phyloP scores from a whole-genome alignment of 2,113 vertebrate genomes.

The Procapra przewalskii region DNA sequence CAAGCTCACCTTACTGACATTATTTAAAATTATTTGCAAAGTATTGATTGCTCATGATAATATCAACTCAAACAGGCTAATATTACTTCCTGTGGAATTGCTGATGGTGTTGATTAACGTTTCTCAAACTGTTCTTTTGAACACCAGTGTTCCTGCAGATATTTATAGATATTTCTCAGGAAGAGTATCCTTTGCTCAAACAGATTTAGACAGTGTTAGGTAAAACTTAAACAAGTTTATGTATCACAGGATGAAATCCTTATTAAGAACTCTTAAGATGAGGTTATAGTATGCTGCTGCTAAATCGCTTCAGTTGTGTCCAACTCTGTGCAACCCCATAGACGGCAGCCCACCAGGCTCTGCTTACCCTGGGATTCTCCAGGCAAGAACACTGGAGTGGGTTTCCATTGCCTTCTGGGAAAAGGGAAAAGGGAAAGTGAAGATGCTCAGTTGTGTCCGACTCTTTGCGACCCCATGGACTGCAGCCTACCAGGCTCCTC shows the following conservation, averaged over 20 bases:
- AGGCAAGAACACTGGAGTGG: no score
- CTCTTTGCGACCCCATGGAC: no score
- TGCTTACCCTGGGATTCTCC: no score
- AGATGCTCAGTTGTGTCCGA: no score
- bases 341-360: no score
- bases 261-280: neutral
- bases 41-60: neutral
- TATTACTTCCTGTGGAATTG: neutral
- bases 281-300: neutral
- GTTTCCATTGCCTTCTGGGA: no score
- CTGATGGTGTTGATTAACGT: neutral
- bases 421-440: no score
- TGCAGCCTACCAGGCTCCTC: no score
- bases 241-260: neutral
- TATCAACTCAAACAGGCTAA: neutral
- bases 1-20: neutral
- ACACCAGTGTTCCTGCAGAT: neutral
- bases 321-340: no score
- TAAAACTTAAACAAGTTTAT: neutral
- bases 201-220: neutral
- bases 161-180: neutral
- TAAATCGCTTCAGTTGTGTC: neutral
- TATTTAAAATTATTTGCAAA: neutral
- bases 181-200: neutral
- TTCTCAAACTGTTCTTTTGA: neutral